Evolutionary conservation across 2,888 invertebrate genomes (phyloP).

Genomic region (Loripinus fragilis): DNA sequence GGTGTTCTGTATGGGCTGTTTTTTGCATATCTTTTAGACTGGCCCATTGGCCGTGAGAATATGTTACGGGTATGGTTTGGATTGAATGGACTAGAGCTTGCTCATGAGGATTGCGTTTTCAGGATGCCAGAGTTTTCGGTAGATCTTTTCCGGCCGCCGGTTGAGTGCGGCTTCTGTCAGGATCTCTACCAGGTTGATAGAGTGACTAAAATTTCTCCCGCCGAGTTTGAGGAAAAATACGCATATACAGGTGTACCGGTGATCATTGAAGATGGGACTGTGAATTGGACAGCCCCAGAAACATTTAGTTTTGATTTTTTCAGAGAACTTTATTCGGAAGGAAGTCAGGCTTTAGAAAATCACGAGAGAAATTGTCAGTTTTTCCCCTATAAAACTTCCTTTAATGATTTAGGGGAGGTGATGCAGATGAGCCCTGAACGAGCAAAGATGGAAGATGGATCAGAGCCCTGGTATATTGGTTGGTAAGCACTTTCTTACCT

Average conservation of each 20-base stretch:
- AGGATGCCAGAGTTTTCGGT: slow-evolving; percentile 61
- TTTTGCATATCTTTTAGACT: slow-evolving; percentile 63
- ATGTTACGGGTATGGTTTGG: slow-evolving; percentile 63
- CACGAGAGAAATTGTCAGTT: slow-evolving; percentile 90
- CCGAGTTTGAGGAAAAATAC: slow-evolving; percentile 89
- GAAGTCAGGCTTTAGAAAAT: slow-evolving; percentile 80
- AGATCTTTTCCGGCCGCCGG: slow-evolving; percentile 89
- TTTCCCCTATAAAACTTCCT: slow-evolving; percentile 95
- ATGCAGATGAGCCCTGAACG: slow-evolving; percentile 91
- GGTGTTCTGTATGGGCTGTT: slow-evolving; percentile 33
- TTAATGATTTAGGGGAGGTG: slow-evolving; percentile 90
- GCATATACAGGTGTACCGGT: slow-evolving; percentile 92
- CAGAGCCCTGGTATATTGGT: slow-evolving; percentile 89
- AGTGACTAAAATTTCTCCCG: slow-evolving; percentile 87
- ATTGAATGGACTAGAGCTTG: slow-evolving; percentile 54
- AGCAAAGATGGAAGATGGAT: slow-evolving; percentile 87
- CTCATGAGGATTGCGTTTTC: slow-evolving; percentile 71
- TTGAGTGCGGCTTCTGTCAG: slow-evolving; percentile 91
- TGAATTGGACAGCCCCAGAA: slow-evolving; percentile 91
- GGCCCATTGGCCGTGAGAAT: slow-evolving; percentile 65
- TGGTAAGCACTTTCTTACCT: slow-evolving; percentile 86
- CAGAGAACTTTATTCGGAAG: slow-evolving; percentile 87
- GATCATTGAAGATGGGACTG: slow-evolving; percentile 92
- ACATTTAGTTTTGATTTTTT: slow-evolving; percentile 93
- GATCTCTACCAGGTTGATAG: slow-evolving; percentile 87